A percentile compares a stretch with the other conserved stretches of the same genome.
phyloP scores from a whole-genome alignment of 1,140 invertebrate genomes.

The Charaxes varanes region DNA sequence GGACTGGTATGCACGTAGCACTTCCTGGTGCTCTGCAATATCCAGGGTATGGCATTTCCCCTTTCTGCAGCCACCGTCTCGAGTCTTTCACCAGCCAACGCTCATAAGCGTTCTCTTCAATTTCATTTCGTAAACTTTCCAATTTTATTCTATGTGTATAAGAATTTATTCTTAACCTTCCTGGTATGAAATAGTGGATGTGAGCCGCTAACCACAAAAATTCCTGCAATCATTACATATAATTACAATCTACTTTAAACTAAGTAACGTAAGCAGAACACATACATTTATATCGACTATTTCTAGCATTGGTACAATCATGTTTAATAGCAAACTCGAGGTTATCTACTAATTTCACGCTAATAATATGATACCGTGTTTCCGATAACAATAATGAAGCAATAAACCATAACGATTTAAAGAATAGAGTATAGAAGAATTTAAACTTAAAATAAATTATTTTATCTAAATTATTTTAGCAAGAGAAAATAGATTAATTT shows the following conservation, averaged over 20 bases:
- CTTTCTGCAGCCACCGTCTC: conserved; percentile 43
- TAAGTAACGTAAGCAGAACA: background rate
- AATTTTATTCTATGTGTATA: conserved; percentile 19
- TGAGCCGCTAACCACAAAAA: conserved; percentile 31
- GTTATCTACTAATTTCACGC: conserved; percentile 7
- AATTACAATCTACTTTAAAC: background rate
- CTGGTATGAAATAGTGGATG: conserved; percentile 39
- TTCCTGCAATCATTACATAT: conserved; percentile 28
- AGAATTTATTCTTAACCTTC: conserved; percentile 29
- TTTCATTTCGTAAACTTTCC: conserved; percentile 12
- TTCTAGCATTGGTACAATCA: conserved; percentile 14
- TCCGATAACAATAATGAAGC: conserved; percentile 9
- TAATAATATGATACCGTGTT: conserved; percentile 1
- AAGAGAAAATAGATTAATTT: background rate
- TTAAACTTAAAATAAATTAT: background rate
- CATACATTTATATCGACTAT: conserved; percentile 17
- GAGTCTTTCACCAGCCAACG: conserved; percentile 15
- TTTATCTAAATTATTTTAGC: background rate
- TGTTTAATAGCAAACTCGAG: background rate
- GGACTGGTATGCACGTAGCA: conserved; percentile 31
- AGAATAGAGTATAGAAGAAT: no score
- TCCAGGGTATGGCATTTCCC: conserved; percentile 53
- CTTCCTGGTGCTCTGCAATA: conserved; percentile 55
- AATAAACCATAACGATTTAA: no score
- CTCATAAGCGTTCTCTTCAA: conserved; percentile 12